phyloP scores from a whole-genome alignment of 2,113 vertebrate genomes.

The Tonatia bakeri region DNA sequence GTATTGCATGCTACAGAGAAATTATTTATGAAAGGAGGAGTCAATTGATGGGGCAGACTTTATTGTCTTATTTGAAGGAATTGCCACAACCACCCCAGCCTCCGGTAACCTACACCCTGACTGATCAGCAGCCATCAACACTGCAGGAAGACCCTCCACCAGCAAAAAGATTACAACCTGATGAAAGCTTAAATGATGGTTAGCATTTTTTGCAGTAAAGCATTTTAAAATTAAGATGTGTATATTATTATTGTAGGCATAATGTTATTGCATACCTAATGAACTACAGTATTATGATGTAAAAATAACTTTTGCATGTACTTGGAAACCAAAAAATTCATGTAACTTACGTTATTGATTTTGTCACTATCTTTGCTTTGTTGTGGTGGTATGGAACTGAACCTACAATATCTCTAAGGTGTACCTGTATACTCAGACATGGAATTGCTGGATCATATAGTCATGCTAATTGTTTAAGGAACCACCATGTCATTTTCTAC shows the following conservation, averaged over 20 bases:
- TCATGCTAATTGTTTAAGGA: neutral
- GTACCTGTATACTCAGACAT: neutral
- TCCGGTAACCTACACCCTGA: neutral
- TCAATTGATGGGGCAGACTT: neutral
- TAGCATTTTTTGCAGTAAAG: neutral
- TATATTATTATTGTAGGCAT: neutral
- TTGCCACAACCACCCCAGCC: neutral
- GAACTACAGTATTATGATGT: neutral
- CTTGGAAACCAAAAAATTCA: neutral
- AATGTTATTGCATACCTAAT: neutral
- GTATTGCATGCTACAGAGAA: neutral
- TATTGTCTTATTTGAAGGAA: neutral
- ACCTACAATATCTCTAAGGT: neutral
- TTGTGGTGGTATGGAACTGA: neutral
- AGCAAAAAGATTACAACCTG: neutral
- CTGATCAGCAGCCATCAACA: neutral
- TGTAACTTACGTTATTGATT: neutral
- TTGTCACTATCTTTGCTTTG: neutral
- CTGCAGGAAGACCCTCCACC: neutral
- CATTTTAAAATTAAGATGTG: neutral
- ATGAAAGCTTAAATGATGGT: neutral
- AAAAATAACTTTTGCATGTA: neutral
- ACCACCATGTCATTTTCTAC: neutral
- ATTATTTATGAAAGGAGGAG: neutral
- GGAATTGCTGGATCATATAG: neutral